Evolutionary conservation across 2,888 invertebrate species (phyloP).

Genomic region (Gastracanthus pulcherrimus): DNA sequence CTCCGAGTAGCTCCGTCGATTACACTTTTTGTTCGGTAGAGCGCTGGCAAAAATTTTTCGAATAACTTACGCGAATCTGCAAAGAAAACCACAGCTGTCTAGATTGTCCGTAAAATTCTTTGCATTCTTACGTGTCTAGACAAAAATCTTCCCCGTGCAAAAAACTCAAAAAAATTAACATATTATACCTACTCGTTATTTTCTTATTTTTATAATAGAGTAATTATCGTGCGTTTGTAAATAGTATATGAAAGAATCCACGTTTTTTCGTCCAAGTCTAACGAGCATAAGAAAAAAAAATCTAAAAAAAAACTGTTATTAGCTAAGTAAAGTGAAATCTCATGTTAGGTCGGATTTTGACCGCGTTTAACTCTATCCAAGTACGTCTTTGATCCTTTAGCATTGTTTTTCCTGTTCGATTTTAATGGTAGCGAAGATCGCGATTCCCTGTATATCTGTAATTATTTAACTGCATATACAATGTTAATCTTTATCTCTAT

Average conservation of each 20-base stretch:
- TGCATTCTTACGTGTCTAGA: background rate
- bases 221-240: constrained; percentile 29
- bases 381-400: constrained; percentile 16
- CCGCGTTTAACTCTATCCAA: constrained; percentile 10
- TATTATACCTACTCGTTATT: constrained; percentile 18
- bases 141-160: background rate
- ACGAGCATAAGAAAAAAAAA: background rate
- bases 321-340: constrained; percentile 34
- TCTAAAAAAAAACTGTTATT: constrained; percentile 40
- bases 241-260: constrained; percentile 6
- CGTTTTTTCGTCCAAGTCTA: constrained; percentile 33
- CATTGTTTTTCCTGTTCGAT: constrained; percentile 36
- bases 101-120: background rate
- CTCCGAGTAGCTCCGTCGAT: background rate
- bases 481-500: background rate
- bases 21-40: background rate
- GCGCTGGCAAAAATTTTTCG: background rate
- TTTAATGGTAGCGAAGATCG: constrained; percentile 14
- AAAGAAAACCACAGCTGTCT: background rate
- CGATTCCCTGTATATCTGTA: constrained; percentile 3
- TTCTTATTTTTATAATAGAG: constrained; percentile 38
- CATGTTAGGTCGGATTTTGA: constrained; percentile 30
- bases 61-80: background rate
- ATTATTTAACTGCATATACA: constrained; percentile 54
- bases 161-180: background rate